Evolutionary conservation across 2,888 invertebrate species (phyloP).

Genomic region (Netelia virgata): DNA sequence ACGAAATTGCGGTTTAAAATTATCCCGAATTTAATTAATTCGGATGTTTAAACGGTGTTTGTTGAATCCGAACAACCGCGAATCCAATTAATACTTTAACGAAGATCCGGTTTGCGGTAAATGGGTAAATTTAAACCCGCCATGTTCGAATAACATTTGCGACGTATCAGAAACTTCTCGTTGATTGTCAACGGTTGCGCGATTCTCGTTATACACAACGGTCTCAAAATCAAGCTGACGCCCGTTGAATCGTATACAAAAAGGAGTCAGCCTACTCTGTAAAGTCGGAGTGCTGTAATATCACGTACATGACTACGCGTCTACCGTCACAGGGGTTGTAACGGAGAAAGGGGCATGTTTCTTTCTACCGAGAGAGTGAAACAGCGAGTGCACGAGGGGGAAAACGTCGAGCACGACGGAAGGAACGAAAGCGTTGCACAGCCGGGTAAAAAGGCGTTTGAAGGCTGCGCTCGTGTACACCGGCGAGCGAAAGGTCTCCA

Average conservation of each 20-base stretch:
- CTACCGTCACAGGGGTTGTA: constrained; percentile 9
- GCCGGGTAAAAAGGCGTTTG: constrained; percentile 43
- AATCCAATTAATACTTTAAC: background rate
- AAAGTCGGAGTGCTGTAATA: constrained; percentile 28
- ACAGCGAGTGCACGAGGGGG: constrained; percentile 8
- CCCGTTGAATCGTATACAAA: constrained; percentile 26
- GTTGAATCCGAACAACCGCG: background rate
- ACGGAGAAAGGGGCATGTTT: background rate
- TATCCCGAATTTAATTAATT: too few relatives aligned
- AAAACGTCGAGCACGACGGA: constrained; percentile 40
- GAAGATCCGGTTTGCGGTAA: background rate
- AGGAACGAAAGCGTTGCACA: constrained; percentile 26
- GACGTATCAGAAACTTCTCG: constrained; percentile 6
- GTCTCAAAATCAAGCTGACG: constrained; percentile 38
- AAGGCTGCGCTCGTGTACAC: constrained; percentile 22
- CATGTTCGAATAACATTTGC: constrained; percentile 35
- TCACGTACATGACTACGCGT: constrained; percentile 11
- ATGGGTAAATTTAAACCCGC: too few relatives aligned
- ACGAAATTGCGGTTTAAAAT: too few relatives aligned
- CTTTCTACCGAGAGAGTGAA: constrained; percentile 30
- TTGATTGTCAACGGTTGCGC: constrained; percentile 16
- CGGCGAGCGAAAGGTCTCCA: constrained; percentile 28
- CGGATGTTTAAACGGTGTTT: background rate
- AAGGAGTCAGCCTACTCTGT: constrained; percentile 31
- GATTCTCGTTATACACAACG: constrained; percentile 32